Base-by-base conservation (phyloP, 2,113 vertebrate species). In the Hylia prasina region DNA sequence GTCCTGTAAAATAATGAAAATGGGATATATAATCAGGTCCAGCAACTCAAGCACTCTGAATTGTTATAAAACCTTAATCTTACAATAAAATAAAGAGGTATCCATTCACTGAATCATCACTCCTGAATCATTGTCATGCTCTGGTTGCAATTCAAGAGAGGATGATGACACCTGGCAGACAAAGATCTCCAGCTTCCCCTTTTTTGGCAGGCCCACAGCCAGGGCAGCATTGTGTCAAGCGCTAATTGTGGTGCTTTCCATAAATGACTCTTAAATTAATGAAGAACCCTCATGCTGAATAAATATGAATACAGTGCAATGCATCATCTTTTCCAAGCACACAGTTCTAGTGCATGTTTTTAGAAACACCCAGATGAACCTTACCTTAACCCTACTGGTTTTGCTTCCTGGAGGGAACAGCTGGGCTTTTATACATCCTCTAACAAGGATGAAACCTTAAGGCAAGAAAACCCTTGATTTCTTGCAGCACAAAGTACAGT, bases 131-230 rank as follows among this genome's bases (percentile, higher is more conserved):
- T 6, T 4, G 2, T 37, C 45, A 33, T 31, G 10, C 5, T 42
- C 31, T 56, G 33, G 19, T 21, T 75, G 56, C 42, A 65, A 2
- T 77, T 92, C 50, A 57, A 40, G 28, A 1, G 1, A 61, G 11
- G 31, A 14, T 1, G 3, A 40, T 9, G 70, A 35, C 24, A 73
- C 8, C 2, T 39, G 22, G 28, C 15, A 66, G 39, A 22, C 1
- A 9, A 7, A 56, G 40, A 35, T 12, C 16, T 57, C 30, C 57
- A 71, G 33, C 15, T 71, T 45, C 28, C 25, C 2, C 11, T 45
- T 63, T 50, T 54, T 2, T 31, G 39, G 37, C 31, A 73, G 35
- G 33, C 27, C 37, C 30, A 13, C 0, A 0, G 12, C 10, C 1
- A 0, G 17, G 61, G 16, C 27, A 78, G 6, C 7, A 2, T 8